Evolutionary conservation across 1,140 invertebrate genomes (phyloP), one percentile per base, ranked within the genome.

Genomic region (Eupristina koningsbergeri): DNA sequence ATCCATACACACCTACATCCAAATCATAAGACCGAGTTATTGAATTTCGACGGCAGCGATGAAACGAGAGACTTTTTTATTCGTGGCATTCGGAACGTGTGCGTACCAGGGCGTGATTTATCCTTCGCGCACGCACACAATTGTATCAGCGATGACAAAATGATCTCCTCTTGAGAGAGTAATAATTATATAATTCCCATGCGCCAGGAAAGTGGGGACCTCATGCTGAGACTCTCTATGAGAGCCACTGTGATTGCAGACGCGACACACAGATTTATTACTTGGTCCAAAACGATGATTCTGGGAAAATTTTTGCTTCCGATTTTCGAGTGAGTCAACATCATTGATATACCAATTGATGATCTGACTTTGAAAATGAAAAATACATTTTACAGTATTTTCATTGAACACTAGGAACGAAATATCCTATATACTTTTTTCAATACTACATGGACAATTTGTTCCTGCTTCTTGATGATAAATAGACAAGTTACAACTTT

Each of bases 111-210:
- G 77, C 78, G 78, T 84, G 83, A 84, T 84, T 84, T 80, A 84
- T 81, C 31, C 9, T 29, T 2, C 31, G 3, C 81, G 34, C 73
- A 53, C 69, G 71, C 41, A 29, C 39, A 26, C 17, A 58, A 58
- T 53, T 26, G 53, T 22, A 26, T 58, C 29, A 53, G 50, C 22
- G 31, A 13, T 31, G 77, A 79, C 67, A 81, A 80, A 81, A 69
- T 81, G 58, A 58, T 77, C 50, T n/a, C 45, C 76, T 73, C 82
- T 85, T 85, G 84, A 85, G 84, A 85, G 84, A 73, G 84, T 64
- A 63, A 85, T 85, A 85, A 85, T 85, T 81, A 81, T 61, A 34
- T 78, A 81, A 85, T 81, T 85, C 84, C 84, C 84, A 85, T 84
- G 78, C 64, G 50, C 26, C 75, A 50, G 50, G 50, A 61, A 69